phyloP scores from a whole-genome alignment of 2,797 vertebrate genomes.

The Anabacerthia variegaticeps region DNA sequence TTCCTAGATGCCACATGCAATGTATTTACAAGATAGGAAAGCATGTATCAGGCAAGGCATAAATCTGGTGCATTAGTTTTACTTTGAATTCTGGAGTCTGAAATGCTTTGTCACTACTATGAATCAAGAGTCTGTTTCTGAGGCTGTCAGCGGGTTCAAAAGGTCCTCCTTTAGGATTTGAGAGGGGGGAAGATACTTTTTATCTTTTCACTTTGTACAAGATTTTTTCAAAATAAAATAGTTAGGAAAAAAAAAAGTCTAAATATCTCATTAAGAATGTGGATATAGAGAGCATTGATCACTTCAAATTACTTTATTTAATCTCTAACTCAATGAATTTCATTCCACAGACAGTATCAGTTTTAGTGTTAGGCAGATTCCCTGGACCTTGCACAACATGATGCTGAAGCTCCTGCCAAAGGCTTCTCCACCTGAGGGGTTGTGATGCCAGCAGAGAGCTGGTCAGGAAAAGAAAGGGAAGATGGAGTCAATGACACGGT shows the following conservation, averaged over 20 bases:
- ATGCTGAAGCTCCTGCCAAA: not conserved
- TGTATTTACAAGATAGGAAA: not conserved
- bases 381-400: not conserved
- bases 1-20: not conserved
- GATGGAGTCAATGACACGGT: not conserved
- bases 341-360: not conserved
- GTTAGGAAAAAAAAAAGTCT: not conserved
- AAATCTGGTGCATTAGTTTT: not conserved
- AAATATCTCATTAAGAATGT: not conserved
- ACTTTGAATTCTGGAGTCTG: not conserved
- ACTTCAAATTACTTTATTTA: not conserved
- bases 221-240: not conserved
- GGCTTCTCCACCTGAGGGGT: fast-evolving
- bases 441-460: not conserved
- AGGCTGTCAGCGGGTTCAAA: not conserved
- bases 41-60: not conserved
- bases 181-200: not conserved
- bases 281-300: not conserved
- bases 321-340: not conserved
- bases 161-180: not conserved
- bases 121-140: not conserved
- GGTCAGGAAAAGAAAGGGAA: not conserved
- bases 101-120: not conserved
- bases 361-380: not conserved
- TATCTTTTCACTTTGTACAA: not conserved